Conservation (phyloP, 2,888 invertebrate genomes). For the Caenorhabditis panamensis region DNA sequence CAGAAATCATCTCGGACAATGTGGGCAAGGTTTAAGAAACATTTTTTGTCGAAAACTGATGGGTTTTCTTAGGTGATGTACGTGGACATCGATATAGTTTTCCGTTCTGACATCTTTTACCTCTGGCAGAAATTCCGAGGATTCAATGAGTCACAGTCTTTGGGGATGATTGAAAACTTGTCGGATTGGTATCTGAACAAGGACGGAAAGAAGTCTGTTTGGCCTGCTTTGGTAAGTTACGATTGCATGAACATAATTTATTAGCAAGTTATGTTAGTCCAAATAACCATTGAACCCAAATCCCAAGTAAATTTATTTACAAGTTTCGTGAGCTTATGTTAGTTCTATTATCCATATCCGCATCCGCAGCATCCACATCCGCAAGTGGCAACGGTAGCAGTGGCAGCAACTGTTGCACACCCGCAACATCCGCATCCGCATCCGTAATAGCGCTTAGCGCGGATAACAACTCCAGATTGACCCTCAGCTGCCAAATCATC, state of each 20-base stretch:
- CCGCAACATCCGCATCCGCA: slow-evolving; percentile 54
- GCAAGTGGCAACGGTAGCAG: slow-evolving; percentile 30
- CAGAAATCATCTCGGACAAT: slow-evolving; percentile 48
- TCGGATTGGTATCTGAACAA: slow-evolving; percentile 65
- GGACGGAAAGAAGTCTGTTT: slow-evolving; percentile 41
- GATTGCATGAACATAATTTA: slow-evolving; percentile 5
- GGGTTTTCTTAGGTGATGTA: slow-evolving; percentile 52
- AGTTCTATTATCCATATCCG: slow-evolving; percentile 40
- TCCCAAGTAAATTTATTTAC: not conserved
- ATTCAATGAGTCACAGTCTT: slow-evolving; percentile 41
- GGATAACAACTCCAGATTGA: slow-evolving; percentile 56
- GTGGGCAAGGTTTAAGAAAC: slow-evolving; percentile 33
- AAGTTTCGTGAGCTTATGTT: not conserved
- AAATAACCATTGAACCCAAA: no score
- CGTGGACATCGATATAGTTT: slow-evolving; percentile 59
- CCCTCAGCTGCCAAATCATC: slow-evolving; percentile 37
- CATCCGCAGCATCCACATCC: slow-evolving; percentile 63
- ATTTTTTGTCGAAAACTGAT: not conserved
- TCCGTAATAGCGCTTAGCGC: slow-evolving; percentile 60
- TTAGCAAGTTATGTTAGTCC: no score
- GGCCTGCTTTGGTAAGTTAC: slow-evolving; percentile 55
- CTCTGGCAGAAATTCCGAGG: slow-evolving; percentile 55
- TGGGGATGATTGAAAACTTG: slow-evolving; percentile 67
- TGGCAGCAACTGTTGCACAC: slow-evolving; percentile 37
- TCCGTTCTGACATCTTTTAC: slow-evolving; percentile 57